Conservation (phyloP, 1,140 invertebrate genomes). For the Drosophila pseudoobscura region DNA sequence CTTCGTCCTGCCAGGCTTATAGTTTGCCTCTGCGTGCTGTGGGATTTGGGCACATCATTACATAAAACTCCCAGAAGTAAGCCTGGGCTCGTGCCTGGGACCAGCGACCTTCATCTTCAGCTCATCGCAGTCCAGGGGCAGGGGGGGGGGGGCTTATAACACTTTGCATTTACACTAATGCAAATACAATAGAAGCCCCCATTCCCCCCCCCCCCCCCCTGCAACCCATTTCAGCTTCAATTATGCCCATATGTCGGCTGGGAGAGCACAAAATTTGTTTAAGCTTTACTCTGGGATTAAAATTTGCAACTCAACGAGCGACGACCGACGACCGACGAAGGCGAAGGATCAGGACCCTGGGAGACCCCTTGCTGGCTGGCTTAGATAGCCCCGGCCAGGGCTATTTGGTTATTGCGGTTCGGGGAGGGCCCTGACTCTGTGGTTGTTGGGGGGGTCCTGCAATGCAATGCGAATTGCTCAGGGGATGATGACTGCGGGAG, state of each 20-base stretch:
- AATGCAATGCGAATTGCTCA: slow-evolving; percentile 31
- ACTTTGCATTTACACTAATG: slow-evolving; percentile 81
- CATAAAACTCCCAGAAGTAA: slow-evolving; percentile 71
- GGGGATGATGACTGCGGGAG: slow-evolving; percentile 23
- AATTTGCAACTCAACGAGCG: slow-evolving; percentile 58
- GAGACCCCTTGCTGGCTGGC: slow-evolving; percentile 10
- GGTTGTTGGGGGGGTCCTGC: slow-evolving; percentile 8
- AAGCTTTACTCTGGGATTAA: slow-evolving; percentile 72
- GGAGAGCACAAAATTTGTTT: slow-evolving; percentile 75
- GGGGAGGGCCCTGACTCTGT: slow-evolving; percentile 41
- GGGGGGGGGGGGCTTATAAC: slow-evolving; percentile 50
- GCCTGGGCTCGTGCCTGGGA: slow-evolving; percentile 48
- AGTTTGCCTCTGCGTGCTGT: slow-evolving; percentile 44
- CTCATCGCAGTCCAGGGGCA: too few species aligned
- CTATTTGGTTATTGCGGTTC: slow-evolving; percentile 59
- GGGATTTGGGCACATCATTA: slow-evolving; percentile 78
- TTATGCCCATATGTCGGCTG: slow-evolving; percentile 71
- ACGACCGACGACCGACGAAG: not conserved
- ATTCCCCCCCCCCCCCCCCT: not conserved
- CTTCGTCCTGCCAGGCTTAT: slow-evolving; percentile 36
- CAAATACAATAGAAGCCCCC: slow-evolving; percentile 67
- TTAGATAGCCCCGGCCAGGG: slow-evolving; percentile 37
- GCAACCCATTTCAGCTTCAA: slow-evolving; percentile 59
- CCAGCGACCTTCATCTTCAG: not conserved
- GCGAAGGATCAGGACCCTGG: slow-evolving; percentile 23